Conservation (phyloP, 2,888 invertebrate species). For the Pristionchus exspectatus region DNA sequence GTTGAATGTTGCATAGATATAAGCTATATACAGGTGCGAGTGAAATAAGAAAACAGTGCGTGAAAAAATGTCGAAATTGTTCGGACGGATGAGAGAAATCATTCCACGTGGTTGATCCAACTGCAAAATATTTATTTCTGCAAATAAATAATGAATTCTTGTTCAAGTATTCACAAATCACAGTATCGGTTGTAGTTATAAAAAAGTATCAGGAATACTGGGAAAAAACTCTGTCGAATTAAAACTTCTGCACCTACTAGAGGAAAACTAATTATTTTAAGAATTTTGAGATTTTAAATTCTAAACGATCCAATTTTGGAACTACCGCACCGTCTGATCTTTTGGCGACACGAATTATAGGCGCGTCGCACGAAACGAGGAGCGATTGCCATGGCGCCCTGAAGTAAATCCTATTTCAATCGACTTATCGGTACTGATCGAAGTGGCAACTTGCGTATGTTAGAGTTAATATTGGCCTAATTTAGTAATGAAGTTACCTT, state of each 20-base stretch:
- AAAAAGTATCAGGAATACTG: no score
- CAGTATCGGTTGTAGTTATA: no score
- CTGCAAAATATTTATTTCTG: background rate
- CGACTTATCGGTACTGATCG: no score
- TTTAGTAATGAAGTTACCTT: background rate
- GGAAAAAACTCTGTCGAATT: no score
- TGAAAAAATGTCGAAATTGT: background rate
- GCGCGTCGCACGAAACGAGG: constrained; percentile 47
- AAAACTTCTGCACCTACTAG: no score
- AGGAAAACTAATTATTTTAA: no score
- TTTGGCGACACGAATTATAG: constrained; percentile 16
- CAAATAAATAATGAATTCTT: no score
- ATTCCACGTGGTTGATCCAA: constrained; percentile 35
- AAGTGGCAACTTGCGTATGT: no score
- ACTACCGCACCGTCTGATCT: constrained; percentile 13
- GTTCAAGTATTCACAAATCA: no score
- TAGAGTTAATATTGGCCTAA: no score
- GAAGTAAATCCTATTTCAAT: background rate
- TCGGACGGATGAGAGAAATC: background rate
- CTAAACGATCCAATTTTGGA: background rate
- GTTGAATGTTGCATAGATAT: background rate
- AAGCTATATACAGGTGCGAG: background rate
- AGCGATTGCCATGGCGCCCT: constrained; percentile 34
- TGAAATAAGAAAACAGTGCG: background rate
- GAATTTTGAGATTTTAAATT: no score